These are phyloP conservation scores for Pardosa pseudoannulata DNA, from an alignment of 2,888 invertebrate species.

Conservation along the genomic window DNA sequence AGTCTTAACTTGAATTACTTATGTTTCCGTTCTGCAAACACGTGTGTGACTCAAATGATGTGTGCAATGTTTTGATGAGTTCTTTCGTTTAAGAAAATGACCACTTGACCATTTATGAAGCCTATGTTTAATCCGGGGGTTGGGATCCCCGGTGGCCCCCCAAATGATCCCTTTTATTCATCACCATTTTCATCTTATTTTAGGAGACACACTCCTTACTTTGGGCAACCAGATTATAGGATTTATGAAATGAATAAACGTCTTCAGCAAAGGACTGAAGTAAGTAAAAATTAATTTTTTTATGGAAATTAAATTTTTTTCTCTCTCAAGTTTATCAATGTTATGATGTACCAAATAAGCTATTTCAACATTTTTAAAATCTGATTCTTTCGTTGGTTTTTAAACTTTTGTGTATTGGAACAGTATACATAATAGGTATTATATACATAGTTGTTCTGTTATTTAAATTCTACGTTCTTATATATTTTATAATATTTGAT, in stretches of 20 bases:
- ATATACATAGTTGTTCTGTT: too few relatives aligned
- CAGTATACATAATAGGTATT: too few relatives aligned
- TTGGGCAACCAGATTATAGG: constrained; percentile 96
- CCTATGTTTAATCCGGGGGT: constrained; percentile 71
- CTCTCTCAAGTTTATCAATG: too few relatives aligned
- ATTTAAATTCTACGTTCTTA: too few relatives aligned
- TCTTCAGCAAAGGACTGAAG: constrained; percentile 97
- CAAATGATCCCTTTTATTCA: constrained; percentile 72
- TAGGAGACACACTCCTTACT: constrained; percentile 92
- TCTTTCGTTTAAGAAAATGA: neutral
- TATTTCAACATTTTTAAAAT: too few relatives aligned
- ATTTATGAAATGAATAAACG: constrained; percentile 99
- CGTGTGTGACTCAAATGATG: neutral
- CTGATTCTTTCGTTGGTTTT: too few relatives aligned
- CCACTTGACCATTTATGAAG: constrained; percentile 53
- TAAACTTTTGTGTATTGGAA: too few relatives aligned
- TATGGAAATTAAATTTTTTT: too few relatives aligned
- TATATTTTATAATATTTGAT: too few relatives aligned
- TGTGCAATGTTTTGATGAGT: neutral
- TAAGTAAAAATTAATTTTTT: constrained; percentile 78
- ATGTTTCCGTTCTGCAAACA: neutral
- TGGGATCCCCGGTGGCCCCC: constrained; percentile 68
- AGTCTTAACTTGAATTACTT: neutral
- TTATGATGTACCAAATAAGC: too few relatives aligned
- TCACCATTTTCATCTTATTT: constrained; percentile 73